Evolutionary conservation across 2,888 invertebrate genomes (phyloP).

Genomic region (Drosophila subsilvestris): DNA sequence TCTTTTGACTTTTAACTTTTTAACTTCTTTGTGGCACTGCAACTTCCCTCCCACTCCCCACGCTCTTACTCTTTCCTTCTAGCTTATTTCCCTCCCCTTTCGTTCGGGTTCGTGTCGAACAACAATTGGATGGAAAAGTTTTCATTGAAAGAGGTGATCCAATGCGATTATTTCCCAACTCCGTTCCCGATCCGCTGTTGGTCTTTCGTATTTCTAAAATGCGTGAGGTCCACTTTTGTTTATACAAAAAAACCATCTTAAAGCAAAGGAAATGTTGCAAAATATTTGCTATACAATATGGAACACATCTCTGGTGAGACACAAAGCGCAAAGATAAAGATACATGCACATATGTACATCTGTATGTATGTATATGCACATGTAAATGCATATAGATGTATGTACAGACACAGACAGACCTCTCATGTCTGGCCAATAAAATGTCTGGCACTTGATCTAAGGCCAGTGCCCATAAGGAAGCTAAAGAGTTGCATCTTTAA

Average conservation of each 20-base stretch:
- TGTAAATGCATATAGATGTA: background rate
- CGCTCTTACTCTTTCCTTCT: background rate
- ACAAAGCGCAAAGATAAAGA: conserved; percentile 12
- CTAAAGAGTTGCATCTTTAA: conserved; percentile 45
- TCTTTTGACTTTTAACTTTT: conserved; percentile 43
- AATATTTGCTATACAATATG: conserved; percentile 36
- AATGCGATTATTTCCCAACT: background rate
- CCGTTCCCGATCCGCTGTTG: background rate
- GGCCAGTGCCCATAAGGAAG: conserved; percentile 41
- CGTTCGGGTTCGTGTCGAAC: conserved; percentile 27
- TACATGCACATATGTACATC: conserved; percentile 3
- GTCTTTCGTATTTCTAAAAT: conserved; percentile 10
- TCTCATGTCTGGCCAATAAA: conserved; percentile 42
- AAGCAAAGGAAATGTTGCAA: conserved; percentile 46
- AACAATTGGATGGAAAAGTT: conserved; percentile 24
- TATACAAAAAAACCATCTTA: conserved; percentile 17
- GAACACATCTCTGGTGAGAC: conserved; percentile 8
- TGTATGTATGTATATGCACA: background rate
- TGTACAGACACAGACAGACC: background rate
- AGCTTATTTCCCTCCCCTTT: background rate
- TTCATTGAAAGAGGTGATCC: background rate
- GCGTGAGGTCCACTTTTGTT: conserved; percentile 41
- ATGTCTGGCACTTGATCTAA: conserved; percentile 49
- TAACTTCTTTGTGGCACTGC: conserved; percentile 9
- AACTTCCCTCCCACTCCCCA: background rate